Evolutionary conservation across 2,888 invertebrate genomes (phyloP), one percentile per base, ranked within the genome.

Genomic region (Hemithea aestivaria): DNA sequence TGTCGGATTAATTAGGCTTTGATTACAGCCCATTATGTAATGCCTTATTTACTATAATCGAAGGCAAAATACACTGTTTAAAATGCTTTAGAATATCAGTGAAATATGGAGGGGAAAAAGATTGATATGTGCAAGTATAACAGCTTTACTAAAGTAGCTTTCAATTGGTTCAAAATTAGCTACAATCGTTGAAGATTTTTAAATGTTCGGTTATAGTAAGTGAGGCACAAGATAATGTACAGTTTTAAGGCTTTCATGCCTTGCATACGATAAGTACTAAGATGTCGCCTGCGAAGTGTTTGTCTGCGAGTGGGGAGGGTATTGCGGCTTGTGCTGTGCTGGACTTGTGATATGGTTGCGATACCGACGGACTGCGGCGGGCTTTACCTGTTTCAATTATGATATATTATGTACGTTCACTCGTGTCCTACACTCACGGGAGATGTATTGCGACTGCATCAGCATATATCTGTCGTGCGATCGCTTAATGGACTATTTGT

Each of bases 401-500:
- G 57, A 56, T 58, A 51, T 51, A 60, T 59, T 54, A 56, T 54
- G 48, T 26, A 4, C 16, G 12, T 20, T 23, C 26, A 16, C 16
- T 48, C 55, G 60, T 43, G 36, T 41, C 43, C 38, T 42, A 40
- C 30, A 38, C 36, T 64, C 54, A 56, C 65, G 57, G 55, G 60
- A 62, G 73, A 73, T 73, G 70, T 73, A 74, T 70, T 65, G 68
- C 67, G 65, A 65, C 59, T 64, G 71, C 66, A 73, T 63, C 64
- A 68, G 76, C 79, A 76, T 80, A 76, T 71, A 65, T 69, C 64
- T 71, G 72, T 66, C 66, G 73, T 78, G 75, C 79, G 76, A 75
- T 79, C 76, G 84, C 84, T 85, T 84, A 66, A 72, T 74, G 76
- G 69, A 84, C 79, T 84, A 84, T 81, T 85, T 82, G 85, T 85